These are phyloP conservation scores for Leptodactylus fallax DNA, from an alignment of 2,797 vertebrate species.

Conservation along the genomic window DNA sequence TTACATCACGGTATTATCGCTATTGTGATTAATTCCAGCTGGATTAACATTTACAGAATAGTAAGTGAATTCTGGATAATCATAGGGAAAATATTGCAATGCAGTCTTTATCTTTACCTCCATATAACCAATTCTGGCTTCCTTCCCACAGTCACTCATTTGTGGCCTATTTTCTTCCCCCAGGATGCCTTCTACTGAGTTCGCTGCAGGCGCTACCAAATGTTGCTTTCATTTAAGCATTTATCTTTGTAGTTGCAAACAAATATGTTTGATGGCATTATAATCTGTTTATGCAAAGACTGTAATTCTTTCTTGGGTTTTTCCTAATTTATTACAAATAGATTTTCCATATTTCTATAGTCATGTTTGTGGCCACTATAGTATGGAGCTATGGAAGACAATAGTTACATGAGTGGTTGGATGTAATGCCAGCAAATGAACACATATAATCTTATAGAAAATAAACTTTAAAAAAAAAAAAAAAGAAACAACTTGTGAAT, in stretches of 20 bases:
- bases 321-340: conserved; percentile 7
- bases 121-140: conserved; percentile 38
- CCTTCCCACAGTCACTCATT: conserved; percentile 42
- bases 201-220: conserved; percentile 53
- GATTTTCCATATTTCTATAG: neutral
- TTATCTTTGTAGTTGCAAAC: conserved; percentile 42
- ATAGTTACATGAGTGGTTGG: neutral
- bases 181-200: conserved; percentile 32
- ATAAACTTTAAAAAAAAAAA: neutral
- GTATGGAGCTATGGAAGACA: neutral
- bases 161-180: conserved; percentile 42
- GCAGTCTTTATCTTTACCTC: neutral
- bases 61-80: neutral
- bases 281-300: neutral
- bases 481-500: no score
- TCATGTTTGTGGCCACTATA: neutral
- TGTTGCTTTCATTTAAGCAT: conserved; percentile 54
- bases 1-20: neutral
- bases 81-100: conserved; percentile 13
- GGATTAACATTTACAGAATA: neutral
- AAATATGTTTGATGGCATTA: conserved; percentile 42
- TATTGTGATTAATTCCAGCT: neutral
- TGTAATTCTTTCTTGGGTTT: neutral
- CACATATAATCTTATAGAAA: neutral
- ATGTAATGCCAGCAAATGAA: neutral